Conservation (phyloP, 2,797 vertebrate species). For the Menidia menidia region DNA sequence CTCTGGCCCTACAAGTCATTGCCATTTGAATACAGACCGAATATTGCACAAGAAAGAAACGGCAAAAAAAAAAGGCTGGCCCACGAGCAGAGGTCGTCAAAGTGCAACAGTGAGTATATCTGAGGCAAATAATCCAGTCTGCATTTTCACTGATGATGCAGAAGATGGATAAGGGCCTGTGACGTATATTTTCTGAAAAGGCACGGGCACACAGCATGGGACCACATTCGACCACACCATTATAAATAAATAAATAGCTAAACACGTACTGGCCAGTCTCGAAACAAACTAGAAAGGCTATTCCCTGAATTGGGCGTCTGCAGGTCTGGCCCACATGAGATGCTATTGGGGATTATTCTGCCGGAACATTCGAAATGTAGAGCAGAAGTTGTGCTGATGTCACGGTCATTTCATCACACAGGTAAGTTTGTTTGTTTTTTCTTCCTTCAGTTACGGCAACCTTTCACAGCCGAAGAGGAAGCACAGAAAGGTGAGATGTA, state of each 20-base stretch:
- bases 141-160: neutral
- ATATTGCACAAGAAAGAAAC: constrained; percentile 42
- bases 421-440: neutral
- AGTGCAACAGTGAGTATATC: constrained; percentile 32
- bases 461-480: neutral
- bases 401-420: neutral
- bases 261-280: constrained; percentile 34
- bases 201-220: constrained; percentile 20
- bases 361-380: neutral
- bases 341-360: neutral
- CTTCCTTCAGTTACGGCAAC: neutral
- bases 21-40: neutral
- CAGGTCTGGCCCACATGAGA: constrained; percentile 8
- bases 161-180: neutral
- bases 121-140: neutral
- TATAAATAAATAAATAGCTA: constrained; percentile 79
- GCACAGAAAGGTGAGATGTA: neutral
- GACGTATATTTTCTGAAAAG: constrained; percentile 46
- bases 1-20: neutral
- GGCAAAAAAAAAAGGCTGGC: constrained; percentile 6
- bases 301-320: constrained; percentile 53
- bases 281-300: constrained; percentile 6
- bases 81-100: constrained; percentile 41
- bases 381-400: constrained; percentile 1
- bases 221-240: neutral